Evolutionary conservation across 1,140 invertebrate species (phyloP), one percentile per base, ranked within the genome.

Genomic region (Listronotus bonariensis): DNA sequence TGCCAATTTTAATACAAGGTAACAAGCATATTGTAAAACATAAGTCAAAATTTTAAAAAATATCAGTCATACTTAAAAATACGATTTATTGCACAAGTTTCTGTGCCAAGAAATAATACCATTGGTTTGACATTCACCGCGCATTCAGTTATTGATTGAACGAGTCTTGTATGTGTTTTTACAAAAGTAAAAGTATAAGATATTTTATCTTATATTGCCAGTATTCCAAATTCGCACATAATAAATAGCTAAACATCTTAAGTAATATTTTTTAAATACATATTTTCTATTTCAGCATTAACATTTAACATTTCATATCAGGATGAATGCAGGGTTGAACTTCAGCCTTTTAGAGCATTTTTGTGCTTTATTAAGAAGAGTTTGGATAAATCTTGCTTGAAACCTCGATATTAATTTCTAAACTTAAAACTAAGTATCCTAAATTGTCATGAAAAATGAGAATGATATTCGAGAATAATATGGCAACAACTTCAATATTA

Each of bases 401-500:
- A 54, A 34, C 15, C n/a, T 38, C 9, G n/a, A 54, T 31, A 15
- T 36, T 54, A 54, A 8, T 54, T 38, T 10, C n/a, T 36, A 52
- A 54, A 54, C 32, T 6, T 32, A 54, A 54, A 20, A 54, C 20
- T 49, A n/a, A n/a, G n/a, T n/a, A 49, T 20, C 46, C 46, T 49
- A 49, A 49, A 10, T 49, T 20, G 20, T 49, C 15, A n/a, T 20
- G 46, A 49, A 10, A 49, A 6, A 20, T 20, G 46, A 45, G 12
- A 31, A 49, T n/a, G 20, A 20, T 54, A 38, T 31, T 31, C 20
- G 43, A 46, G 26, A 17, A 54, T 40, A 12, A n/a, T 52, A 52
- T 54, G 52, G 38, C 52, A 41, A 54, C 52, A 46, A 46, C 43
- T 46, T 46, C 9, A 26, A 18, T 54, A 32, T 52, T 54, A 54